Evolutionary conservation across 2,113 vertebrate species (phyloP).

Genomic region (Eptatretus burgeri): DNA sequence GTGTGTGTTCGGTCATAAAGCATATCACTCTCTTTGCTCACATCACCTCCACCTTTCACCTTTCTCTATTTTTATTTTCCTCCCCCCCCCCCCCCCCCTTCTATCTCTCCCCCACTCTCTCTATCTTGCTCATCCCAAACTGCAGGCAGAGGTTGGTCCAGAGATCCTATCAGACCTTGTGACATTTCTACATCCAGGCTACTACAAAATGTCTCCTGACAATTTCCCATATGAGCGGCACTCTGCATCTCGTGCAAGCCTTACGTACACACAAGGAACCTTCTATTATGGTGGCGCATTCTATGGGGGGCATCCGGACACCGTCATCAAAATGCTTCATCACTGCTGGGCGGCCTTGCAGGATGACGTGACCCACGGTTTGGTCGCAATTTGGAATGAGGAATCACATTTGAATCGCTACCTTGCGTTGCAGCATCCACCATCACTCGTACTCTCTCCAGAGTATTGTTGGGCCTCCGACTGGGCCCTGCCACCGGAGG

Average conservation of each 20-base stretch:
- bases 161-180: conserved; percentile 25
- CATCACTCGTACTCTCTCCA: conserved; percentile 26
- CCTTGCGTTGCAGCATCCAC: conserved; percentile 21
- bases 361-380: too few species aligned
- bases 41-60: too few species aligned
- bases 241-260: conserved; percentile 17
- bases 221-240: conserved; percentile 21
- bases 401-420: conserved; percentile 38
- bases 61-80: too few species aligned
- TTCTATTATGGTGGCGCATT: conserved; percentile 34
- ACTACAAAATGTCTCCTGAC: conserved; percentile 15
- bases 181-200: conserved; percentile 24
- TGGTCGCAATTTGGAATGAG: conserved; percentile 35
- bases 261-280: conserved; percentile 14
- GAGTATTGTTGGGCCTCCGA: conserved; percentile 28
- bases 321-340: too few species aligned
- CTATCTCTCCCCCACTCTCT: too few species aligned
- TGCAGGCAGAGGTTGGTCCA: too few species aligned
- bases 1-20: too few species aligned
- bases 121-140: too few species aligned
- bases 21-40: too few species aligned
- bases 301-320: conserved; percentile 23
- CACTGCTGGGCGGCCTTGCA: too few species aligned
- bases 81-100: too few species aligned
- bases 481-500: neutral